Base-by-base conservation (phyloP, 2,797 vertebrate genomes). In the Paedocypris micromegethes region DNA sequence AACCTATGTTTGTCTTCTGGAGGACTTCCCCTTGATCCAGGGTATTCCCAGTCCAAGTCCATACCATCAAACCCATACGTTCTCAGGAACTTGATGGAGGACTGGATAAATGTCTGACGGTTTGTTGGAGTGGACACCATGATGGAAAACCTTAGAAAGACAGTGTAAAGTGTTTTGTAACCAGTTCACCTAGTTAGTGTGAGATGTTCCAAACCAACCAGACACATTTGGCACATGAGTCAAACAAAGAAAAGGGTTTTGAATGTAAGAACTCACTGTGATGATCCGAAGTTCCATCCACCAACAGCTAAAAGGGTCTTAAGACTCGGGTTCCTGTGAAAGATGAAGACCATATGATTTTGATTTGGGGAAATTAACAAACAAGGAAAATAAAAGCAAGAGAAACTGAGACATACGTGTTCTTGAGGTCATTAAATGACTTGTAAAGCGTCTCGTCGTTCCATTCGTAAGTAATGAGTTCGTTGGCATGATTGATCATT, bases 291-390 rank as follows among this genome's bases (percentile, higher is more conserved):
- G 40, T 58, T 85, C 82, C 83, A 84, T 66, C 89, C 88, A 63
- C 88, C 89, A 60, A 93, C 78, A 3, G 90, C 90, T 60, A 93
- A 72, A 8, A 92, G 80, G 0, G 89, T 92, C 85, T 86, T 93
- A 81, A 93, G 83, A 3, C 55, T 65, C 48, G 73, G 64, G 67
- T 90, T 89, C 67, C 87, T 92, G 73, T 44, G 64, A 7, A 69
- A 37, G n/a, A 43, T 43, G 2, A 55, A 58, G 5, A 23, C 23
- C 23, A 23, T 23, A 23, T 23, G 23, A 23, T 23, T 23, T 23
- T 23, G 23, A 23, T 23, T 23, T 23, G 1, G 23, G 23, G 23
- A 23, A 23, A 23, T 23, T 23, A 23, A 23, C 23, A 23, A 23
- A 23, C 23, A 23, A 23, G 23, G 23, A 23, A 23, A 23, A 23